phyloP scores from a whole-genome alignment of 2,113 vertebrate species.

The Chascanopsetta lugubris region DNA sequence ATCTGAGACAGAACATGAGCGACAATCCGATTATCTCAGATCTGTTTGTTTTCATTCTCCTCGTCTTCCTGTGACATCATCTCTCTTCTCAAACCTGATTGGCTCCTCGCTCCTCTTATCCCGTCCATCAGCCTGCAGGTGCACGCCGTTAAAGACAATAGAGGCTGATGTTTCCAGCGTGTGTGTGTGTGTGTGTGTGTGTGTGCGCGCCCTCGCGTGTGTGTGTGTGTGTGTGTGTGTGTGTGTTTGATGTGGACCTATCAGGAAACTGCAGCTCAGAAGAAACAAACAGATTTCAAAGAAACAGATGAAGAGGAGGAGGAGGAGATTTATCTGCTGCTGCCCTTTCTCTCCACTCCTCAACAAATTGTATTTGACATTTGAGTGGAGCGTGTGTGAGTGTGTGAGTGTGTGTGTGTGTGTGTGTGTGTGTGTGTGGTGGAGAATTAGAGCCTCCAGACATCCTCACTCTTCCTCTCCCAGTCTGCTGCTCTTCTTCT shows the following conservation, averaged over 20 bases:
- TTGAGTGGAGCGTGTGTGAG: conserved; percentile 69
- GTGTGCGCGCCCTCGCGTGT: not conserved
- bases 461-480: conserved; percentile 43
- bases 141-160: conserved; percentile 70
- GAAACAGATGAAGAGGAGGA: not conserved
- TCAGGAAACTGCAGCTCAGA: conserved; percentile 43
- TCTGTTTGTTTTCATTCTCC: conserved; percentile 43
- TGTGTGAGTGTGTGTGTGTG: conserved; percentile 18
- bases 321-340: conserved; percentile 50
- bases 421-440: conserved; percentile 18
- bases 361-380: conserved; percentile 87
- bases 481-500: conserved; percentile 15
- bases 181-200: conserved; percentile 8
- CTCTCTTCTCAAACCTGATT: conserved; percentile 25
- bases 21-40: conserved; percentile 64
- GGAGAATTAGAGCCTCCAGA: conserved; percentile 48
- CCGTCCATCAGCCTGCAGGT: conserved; percentile 66
- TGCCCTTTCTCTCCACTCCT: conserved; percentile 78
- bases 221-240: not conserved
- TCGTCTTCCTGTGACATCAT: conserved; percentile 36
- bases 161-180: conserved; percentile 55
- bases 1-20: conserved; percentile 35
- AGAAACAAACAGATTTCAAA: no score
- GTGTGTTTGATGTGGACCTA: conserved; percentile 47
- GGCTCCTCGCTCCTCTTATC: conserved; percentile 30